Evolutionary conservation across 1,140 invertebrate species (phyloP).

Genomic region (Amphibalanus amphitrite): DNA sequence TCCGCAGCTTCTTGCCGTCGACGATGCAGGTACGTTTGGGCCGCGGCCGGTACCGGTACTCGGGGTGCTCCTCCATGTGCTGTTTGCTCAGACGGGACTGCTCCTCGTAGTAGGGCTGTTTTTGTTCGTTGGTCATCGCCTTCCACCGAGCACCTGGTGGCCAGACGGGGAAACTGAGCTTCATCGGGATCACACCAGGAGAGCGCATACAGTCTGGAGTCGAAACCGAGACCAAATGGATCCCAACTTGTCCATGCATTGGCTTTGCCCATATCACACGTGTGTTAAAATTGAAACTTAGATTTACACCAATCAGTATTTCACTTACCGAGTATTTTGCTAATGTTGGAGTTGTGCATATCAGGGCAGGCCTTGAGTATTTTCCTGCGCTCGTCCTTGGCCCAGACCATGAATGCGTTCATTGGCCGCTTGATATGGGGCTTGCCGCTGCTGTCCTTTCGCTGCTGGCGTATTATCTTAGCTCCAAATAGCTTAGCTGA

Average conservation of each 20-base stretch:
- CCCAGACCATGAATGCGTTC: constrained; percentile 99
- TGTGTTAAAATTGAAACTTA: no score
- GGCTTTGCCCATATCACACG: no score
- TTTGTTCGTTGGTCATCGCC: constrained; percentile 92
- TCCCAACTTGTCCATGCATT: no score
- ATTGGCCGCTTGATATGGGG: constrained; percentile 93
- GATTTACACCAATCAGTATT: no score
- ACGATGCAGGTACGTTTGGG: constrained; percentile 92
- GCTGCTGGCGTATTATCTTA: constrained; percentile 75
- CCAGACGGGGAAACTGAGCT: no score
- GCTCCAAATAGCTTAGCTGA: constrained; percentile 42
- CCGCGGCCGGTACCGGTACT: constrained; percentile 91
- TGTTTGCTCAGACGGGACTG: constrained; percentile 90
- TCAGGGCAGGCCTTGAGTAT: constrained; percentile 97
- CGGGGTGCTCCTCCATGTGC: constrained; percentile 99
- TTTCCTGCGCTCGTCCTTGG: constrained; percentile 90
- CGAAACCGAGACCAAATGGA: no score
- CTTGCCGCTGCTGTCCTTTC: constrained; percentile 64
- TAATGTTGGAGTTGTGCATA: constrained; percentile 99
- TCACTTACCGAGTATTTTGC: constrained; percentile 87
- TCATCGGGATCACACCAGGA: no score
- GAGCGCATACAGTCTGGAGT: no score
- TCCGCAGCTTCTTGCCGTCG: constrained; percentile 92
- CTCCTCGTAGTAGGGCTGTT: constrained; percentile 97
- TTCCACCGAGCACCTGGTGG: constrained; percentile 80